Evolutionary conservation across 1,140 invertebrate genomes (phyloP), one percentile per base, ranked within the genome.

Genomic region (Tribolium madens): DNA sequence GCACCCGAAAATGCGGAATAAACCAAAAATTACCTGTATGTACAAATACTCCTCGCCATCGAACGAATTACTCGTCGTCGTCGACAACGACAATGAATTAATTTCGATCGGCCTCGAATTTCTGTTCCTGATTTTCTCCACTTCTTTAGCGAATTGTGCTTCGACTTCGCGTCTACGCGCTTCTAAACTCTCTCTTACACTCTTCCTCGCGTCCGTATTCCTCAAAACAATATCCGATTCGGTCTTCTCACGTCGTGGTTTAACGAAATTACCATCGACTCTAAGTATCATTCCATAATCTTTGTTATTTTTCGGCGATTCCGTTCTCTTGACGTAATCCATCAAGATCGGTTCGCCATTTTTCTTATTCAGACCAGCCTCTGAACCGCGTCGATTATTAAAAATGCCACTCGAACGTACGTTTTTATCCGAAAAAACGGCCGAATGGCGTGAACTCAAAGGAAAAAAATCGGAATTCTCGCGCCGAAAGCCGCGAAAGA

Each of bases 391-490:
- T 68, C 89, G 89, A 83, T 91, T 91, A 83, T 88, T 89, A 81
- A 91, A 91, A 77, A 91, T 88, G 18, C 90, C 91, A 83, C 91
- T 93, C 3, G 91, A 88, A 76, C 72, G 87, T 85, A 79, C 84
- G 71, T 85, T 86, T 79, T 85, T 83, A 76, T 91, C 87, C 81
- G 88, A 76, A 86, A 87, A 89, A 84, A 94, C 88, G 5, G 93
- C 93, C 18, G 93, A 94, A 83, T 94, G 92, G 31, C 93, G 86
- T 33, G 91, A 91, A 10, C 89, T 88, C 42, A 90, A 81, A 0
- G 92, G 93, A 82, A 94, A 94, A 76, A 95, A 91, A 82, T 95
- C 93, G 0, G 93, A 94, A 85, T 94, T 93, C 84, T 95, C 93
- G 72, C 93, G 89, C 18, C 93, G 88, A 83, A 95, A 94, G n/a